Base-by-base conservation (phyloP, 2,888 invertebrate genomes). In the Orthonychiurus folsomi region DNA sequence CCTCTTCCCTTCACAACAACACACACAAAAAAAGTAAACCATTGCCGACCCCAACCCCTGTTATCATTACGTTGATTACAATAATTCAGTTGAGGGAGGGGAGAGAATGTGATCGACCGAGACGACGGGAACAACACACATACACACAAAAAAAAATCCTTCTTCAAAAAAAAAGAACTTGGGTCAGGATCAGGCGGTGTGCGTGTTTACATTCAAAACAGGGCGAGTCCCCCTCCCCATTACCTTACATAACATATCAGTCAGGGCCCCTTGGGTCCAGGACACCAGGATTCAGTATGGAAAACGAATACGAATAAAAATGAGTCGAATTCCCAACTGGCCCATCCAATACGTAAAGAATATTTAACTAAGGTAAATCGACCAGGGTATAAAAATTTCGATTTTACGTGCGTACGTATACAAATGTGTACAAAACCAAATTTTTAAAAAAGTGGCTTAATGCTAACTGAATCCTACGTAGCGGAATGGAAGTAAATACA, bases 291-390 rank as follows among this genome's bases (percentile, higher is more conserved):
- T 37, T 9, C 37, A 37, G 15, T 37, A n/a, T n/a, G n/a, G 37
- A 37, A 5, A 15, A 37, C 37, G 37, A 37, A 15, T 5, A 37
- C 37, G 37, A 37, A 37, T 37, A 37, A 37, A 24, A n/a, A 56
- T 26, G 27, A 56, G 56, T 25, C 37, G 37, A 56, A 56, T 56
- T 56, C 56, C 56, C 56, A 28, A 56, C 26, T 56, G 56, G 56
- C 25, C n/a, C n/a, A n/a, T n/a, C n/a, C n/a, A n/a, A n/a, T n/a
- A n/a, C n/a, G n/a, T n/a, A n/a, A n/a, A n/a, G n/a, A n/a, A n/a
- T n/a, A n/a, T n/a, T n/a, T n/a, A n/a, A n/a, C n/a, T n/a, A n/a
- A n/a, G n/a, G n/a, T n/a, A n/a, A n/a, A n/a, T n/a, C n/a, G n/a
- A n/a, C n/a, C n/a, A n/a, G n/a, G n/a, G n/a, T n/a, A n/a, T n/a